phyloP scores from a whole-genome alignment of 2,113 vertebrate genomes.

The Galbula dea region DNA sequence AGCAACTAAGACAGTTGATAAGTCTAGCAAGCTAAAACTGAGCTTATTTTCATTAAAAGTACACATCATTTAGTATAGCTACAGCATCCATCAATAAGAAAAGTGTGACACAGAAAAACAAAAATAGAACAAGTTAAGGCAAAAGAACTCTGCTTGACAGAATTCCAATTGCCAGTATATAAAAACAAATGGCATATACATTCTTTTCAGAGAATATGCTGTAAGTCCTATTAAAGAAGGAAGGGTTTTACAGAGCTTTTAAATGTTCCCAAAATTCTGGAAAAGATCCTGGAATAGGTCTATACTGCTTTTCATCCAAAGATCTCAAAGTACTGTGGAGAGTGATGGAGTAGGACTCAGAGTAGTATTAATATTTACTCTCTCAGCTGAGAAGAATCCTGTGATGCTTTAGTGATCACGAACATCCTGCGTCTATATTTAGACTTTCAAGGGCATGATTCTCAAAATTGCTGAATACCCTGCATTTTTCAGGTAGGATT shows the following conservation, averaged over 20 bases:
- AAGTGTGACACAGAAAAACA: neutral
- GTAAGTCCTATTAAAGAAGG: neutral
- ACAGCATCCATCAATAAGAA: neutral
- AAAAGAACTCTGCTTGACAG: neutral
- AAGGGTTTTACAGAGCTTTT: conserved; percentile 1
- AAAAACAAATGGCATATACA: neutral
- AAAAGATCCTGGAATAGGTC: neutral
- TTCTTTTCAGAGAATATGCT: neutral
- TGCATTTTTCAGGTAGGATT: neutral
- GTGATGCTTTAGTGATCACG: conserved; percentile 1
- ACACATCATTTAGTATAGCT: neutral
- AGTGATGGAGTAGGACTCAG: neutral
- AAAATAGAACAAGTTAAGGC: neutral
- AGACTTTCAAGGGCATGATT: neutral
- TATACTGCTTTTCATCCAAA: neutral
- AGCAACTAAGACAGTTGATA: neutral
- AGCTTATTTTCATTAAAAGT: neutral
- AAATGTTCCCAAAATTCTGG: neutral
- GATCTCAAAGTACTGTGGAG: neutral
- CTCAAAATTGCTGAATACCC: neutral
- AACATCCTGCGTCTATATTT: neutral
- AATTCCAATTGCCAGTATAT: conserved; percentile 21
- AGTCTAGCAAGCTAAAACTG: neutral
- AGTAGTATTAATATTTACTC: conserved; percentile 11
- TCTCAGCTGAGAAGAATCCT: neutral